Evolutionary conservation across 2,888 invertebrate species (phyloP), one percentile per base, ranked within the genome.

Genomic region (Aleiodes alternator): DNA sequence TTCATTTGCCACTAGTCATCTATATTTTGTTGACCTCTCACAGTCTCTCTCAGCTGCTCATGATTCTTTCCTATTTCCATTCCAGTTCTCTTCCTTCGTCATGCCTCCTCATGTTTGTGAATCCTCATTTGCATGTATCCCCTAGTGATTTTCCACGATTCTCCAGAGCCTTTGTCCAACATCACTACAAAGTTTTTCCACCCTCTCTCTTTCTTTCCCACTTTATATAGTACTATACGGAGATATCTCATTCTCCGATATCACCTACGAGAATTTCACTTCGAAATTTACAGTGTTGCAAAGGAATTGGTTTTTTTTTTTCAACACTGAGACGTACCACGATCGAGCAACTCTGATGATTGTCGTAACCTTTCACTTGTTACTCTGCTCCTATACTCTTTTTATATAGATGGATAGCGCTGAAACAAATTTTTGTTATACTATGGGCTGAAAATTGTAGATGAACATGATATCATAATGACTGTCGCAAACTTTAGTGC

Each of bases 41-140:
- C 5, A 0, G 4, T 53, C 53, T 14, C 53, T 14, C 12, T 14
- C 5, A 5, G n/a, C 53, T 11, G 38, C 38, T 53, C 53, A 53
- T 5, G 14, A 14, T 14, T 11, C 3, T 11, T 12, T 4, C n/a
- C 53, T 14, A 53, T 11, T 53, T 11, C 14, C 14, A 53, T 53
- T 53, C 53, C 2, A 53, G n/a, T 53, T 8, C 38, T 38, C 38
- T 8, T 14, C 5, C 53, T 14, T 53, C 53, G 8, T 53, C 53
- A 53, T 53, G 4, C 12, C 53, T 53, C 14, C 53, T 53, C 53
- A 29, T 57, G 23, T 29, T 57, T 57, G 23, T 23, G 14, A 57
- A 57, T 57, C 16, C 23, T 57, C 29, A 57, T 57, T 57, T 57
- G 29, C 57, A 57, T 53, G n/a, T 53, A 53, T 57, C 14, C 29